Conservation (phyloP, 2,113 vertebrate species). For the Pandion haliaetus region DNA sequence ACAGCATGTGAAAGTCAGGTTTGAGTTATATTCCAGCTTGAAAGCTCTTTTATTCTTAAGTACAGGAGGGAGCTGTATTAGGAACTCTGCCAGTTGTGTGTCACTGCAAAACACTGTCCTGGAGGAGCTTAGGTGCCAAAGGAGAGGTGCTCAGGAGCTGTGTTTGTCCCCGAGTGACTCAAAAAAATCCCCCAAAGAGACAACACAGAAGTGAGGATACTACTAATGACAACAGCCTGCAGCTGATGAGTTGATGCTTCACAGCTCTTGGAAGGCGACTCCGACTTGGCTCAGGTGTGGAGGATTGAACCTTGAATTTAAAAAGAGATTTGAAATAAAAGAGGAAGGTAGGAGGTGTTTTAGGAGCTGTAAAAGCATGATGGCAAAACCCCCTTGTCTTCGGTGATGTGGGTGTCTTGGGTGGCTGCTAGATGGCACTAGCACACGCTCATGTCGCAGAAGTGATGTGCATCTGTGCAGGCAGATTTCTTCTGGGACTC, state of each 20-base stretch:
- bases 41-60: background rate
- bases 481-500: background rate
- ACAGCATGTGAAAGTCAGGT: background rate
- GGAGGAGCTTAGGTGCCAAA: background rate
- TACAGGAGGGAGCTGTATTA: background rate
- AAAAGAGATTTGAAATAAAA: background rate
- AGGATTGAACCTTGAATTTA: background rate
- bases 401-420: background rate
- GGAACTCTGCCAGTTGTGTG: background rate
- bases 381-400: background rate
- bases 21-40: background rate
- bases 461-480: background rate
- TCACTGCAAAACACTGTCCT: background rate
- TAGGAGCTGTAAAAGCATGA: background rate
- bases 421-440: conserved; percentile 8
- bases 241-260: background rate
- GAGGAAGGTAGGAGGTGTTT: background rate
- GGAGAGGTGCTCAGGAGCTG: background rate
- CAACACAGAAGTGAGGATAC: background rate
- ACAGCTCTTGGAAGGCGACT: background rate
- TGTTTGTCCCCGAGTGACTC: background rate
- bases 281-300: background rate
- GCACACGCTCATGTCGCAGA: background rate
- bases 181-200: background rate
- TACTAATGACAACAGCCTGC: background rate